phyloP scores from a whole-genome alignment of 1,140 invertebrate genomes.

The Zaprionus tsacasi region DNA sequence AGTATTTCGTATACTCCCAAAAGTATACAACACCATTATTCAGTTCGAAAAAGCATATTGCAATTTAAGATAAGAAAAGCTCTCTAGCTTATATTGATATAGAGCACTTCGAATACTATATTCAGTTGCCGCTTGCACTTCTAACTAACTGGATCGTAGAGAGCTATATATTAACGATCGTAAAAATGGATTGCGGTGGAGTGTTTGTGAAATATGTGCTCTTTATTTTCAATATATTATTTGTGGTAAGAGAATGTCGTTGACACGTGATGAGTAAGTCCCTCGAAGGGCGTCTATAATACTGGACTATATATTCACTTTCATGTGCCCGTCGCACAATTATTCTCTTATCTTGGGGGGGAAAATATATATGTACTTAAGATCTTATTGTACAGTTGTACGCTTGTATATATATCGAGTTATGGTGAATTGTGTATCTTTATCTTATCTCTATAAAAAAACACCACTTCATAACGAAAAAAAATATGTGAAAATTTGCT shows the following conservation, averaged over 20 bases:
- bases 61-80: constrained; percentile 13
- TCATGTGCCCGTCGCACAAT: not conserved
- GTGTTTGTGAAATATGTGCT: constrained; percentile 92
- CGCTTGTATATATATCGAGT: constrained; percentile 13
- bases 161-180: not conserved
- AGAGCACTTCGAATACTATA: constrained; percentile 4
- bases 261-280: not conserved
- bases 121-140: constrained; percentile 10
- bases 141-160: not conserved
- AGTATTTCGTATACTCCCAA: constrained; percentile 3
- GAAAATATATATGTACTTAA: constrained; percentile 9
- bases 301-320: not conserved
- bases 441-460: constrained; percentile 43
- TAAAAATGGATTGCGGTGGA: constrained; percentile 88
- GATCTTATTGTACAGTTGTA: constrained; percentile 7
- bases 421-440: constrained; percentile 28
- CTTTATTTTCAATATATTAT: constrained; percentile 93
- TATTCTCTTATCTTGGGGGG: constrained; percentile 40
- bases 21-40: constrained; percentile 23
- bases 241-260: constrained; percentile 88
- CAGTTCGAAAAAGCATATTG: constrained; percentile 1
- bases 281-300: not conserved
- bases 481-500: constrained; percentile 19
- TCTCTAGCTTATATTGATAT: not conserved
- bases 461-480: constrained; percentile 6